Evolutionary conservation across 2,888 invertebrate species (phyloP).

Genomic region (Ischnus inquisitorius): DNA sequence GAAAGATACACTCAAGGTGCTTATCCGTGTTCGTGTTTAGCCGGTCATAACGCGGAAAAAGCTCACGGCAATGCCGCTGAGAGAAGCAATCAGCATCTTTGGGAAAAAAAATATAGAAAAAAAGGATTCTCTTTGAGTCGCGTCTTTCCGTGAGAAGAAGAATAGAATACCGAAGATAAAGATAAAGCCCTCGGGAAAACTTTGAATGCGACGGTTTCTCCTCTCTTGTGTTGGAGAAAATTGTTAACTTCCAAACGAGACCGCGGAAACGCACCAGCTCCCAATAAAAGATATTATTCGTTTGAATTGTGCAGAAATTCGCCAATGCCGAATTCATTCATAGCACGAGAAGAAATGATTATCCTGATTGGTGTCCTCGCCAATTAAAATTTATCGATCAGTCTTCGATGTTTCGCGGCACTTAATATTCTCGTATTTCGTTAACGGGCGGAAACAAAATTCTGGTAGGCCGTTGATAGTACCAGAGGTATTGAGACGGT

Average conservation of each 20-base stretch:
- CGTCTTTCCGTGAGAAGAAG: neutral
- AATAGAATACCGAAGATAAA: neutral
- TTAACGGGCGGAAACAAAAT: too few species aligned
- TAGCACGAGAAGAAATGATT: neutral
- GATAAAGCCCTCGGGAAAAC: neutral
- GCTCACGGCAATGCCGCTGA: constrained; percentile 7
- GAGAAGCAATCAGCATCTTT: constrained; percentile 12
- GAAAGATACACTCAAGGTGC: constrained; percentile 4
- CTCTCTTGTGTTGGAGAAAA: neutral
- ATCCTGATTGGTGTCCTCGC: too few species aligned
- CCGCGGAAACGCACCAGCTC: neutral
- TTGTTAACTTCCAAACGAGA: neutral
- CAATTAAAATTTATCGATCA: neutral
- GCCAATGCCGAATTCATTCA: neutral
- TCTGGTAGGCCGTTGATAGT: neutral
- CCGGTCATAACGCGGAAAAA: neutral
- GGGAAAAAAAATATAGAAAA: neutral
- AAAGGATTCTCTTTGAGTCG: neutral
- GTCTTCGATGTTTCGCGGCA: neutral
- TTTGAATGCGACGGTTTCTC: neutral
- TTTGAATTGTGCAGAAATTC: too few species aligned
- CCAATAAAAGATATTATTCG: neutral
- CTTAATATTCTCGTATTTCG: too few species aligned
- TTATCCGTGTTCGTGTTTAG: constrained; percentile 25
- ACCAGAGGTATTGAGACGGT: neutral